Evolutionary conservation across 2,113 vertebrate genomes (phyloP).

Genomic region (Dromaius novaehollandiae): DNA sequence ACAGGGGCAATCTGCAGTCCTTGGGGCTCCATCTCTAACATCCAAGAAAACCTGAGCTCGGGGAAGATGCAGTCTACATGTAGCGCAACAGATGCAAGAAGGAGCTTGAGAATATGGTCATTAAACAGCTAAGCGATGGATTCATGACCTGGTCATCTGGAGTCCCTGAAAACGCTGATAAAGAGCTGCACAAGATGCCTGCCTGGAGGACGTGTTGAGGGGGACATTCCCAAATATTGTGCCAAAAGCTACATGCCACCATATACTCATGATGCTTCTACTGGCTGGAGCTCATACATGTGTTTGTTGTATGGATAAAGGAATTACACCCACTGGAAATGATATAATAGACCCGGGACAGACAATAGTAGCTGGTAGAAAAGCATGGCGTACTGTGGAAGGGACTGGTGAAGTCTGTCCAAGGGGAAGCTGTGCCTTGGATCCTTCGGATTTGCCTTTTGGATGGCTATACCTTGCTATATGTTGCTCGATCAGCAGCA

Average conservation of each 20-base stretch:
- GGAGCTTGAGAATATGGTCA: background rate
- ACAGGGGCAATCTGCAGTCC: background rate
- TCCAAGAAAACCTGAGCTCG: background rate
- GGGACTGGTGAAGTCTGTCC: background rate
- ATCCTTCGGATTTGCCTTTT: background rate
- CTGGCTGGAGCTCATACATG: background rate
- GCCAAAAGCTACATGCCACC: background rate
- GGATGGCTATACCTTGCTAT: background rate
- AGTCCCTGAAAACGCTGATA: background rate
- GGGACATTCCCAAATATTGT: background rate
- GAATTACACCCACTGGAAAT: background rate
- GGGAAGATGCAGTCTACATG: background rate
- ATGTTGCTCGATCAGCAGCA: background rate
- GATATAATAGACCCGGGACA: rapidly evolving
- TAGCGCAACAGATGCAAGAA: background rate
- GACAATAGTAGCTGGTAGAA: background rate
- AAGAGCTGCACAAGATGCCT: background rate
- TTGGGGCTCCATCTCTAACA: background rate
- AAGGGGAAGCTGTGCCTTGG: background rate
- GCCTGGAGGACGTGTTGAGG: background rate
- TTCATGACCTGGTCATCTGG: background rate
- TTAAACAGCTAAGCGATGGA: background rate
- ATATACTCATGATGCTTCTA: background rate
- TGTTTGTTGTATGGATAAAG: background rate
- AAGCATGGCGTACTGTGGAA: background rate